Evolutionary conservation across 2,113 vertebrate genomes (phyloP), one percentile per base, ranked within the genome.

Genomic region (Cavia porcellus): DNA sequence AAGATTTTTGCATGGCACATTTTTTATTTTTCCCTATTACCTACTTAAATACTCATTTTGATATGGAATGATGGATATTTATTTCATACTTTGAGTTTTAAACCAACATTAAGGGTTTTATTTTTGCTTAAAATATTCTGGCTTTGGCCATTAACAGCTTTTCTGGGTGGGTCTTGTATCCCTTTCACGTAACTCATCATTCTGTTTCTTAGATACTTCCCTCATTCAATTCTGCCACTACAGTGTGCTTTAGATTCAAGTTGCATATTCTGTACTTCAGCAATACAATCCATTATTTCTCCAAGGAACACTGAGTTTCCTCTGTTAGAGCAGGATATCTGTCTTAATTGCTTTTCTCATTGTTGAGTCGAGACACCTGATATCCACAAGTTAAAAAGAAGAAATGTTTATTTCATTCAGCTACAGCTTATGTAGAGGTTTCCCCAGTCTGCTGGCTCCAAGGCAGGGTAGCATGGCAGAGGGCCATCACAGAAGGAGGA

Each of bases 61-160:
- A 7, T 74, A 50, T 84, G 45, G 24, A 91, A 11, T 45, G 45
- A 77, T 13, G 38, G 30, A 55, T 55, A 38, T 74, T 89, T 66
- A 90, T 24, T 61, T 70, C 62, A 93, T 47, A 70, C 32, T 32
- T 25, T 70, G 32, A 38, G 22, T 38, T 91, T 70, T 70, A 93
- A 95, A 77, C 20, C n/a, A 87, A 79, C 24, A 20, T 14, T 75
- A 79, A 92, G 61, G 38, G 25, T 66, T 74, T 81, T n/a, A 77
- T 93, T 77, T 86, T 90, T 89, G 7, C 7, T 93, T 68, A 62
- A 87, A 90, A n/a, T 70, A 45, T 32, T 93, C 64, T 70, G 45
- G 25, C 47, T 92, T 85, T 81, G 64, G 30, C 19, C 7, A 90
- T 4, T 64, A 38, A 77, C 4, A 83, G 25, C 35, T 94, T 77